phyloP scores from a whole-genome alignment of 2,113 vertebrate genomes.

The Myrmecophaga tridactyla region DNA sequence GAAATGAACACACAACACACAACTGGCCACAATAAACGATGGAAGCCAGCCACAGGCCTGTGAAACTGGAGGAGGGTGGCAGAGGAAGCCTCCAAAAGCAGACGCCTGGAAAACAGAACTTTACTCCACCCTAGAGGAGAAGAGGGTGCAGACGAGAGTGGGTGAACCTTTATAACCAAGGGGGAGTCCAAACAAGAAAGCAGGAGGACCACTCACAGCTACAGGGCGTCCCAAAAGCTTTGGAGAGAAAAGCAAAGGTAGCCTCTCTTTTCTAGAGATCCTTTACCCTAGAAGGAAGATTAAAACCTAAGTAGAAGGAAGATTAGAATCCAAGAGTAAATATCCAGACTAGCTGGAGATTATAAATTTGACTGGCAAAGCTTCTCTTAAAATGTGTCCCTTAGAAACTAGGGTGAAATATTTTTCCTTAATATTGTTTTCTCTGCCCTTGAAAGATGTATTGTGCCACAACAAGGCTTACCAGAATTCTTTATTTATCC shows the following conservation, averaged over 20 bases:
- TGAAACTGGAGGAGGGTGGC: background rate
- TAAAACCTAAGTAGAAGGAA: background rate
- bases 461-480: background rate
- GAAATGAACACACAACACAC: background rate
- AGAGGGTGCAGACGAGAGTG: background rate
- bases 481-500: background rate
- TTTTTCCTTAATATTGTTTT: background rate
- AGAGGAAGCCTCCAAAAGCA: background rate
- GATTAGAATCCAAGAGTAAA: background rate
- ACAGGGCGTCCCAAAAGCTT: background rate
- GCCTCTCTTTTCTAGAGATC: background rate
- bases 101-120: background rate
- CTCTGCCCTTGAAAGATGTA: background rate
- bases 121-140: background rate
- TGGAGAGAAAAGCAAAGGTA: background rate
- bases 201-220: background rate
- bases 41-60: background rate
- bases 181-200: too few relatives aligned
- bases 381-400: background rate
- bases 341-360: background rate
- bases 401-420: background rate
- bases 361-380: background rate
- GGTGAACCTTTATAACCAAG: background rate
- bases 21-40: accelerated
- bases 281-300: background rate